phyloP scores from a whole-genome alignment of 2,113 vertebrate species.

The Carollia perspicillata region DNA sequence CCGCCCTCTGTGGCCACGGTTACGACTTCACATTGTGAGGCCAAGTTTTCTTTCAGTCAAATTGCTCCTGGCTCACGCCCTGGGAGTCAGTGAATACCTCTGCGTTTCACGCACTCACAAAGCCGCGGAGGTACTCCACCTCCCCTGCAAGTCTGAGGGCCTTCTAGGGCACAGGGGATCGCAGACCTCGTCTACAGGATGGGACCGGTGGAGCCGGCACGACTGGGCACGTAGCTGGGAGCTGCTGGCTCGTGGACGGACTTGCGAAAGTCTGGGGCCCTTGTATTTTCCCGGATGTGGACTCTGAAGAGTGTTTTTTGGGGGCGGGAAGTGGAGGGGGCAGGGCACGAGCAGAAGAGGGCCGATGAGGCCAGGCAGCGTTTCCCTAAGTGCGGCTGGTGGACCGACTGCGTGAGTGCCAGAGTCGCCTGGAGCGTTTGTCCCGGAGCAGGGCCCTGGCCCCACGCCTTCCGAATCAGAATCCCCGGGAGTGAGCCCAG shows the following conservation, averaged over 20 bases:
- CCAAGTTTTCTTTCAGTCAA: neutral
- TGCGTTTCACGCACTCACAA: neutral
- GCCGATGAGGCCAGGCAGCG: too few species aligned
- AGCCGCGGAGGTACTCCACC: neutral
- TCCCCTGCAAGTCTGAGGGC: neutral
- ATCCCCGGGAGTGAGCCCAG: neutral
- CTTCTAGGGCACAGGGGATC: neutral
- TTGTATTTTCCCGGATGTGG: neutral
- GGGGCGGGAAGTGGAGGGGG: neutral
- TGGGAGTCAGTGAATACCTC: neutral
- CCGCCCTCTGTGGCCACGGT: neutral
- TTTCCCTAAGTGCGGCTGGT: neutral
- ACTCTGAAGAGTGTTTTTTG: neutral
- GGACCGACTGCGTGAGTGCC: neutral
- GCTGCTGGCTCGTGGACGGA: neutral
- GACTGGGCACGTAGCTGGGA: neutral
- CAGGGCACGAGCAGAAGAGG: neutral
- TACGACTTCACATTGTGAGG: neutral
- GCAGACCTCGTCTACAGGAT: neutral
- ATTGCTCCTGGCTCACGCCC: neutral
- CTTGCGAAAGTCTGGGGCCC: neutral
- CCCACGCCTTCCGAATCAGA: neutral
- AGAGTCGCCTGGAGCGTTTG: too few species aligned
- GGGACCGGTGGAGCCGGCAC: neutral
- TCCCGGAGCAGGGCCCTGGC: neutral